A percentile compares a stretch with the other conserved stretches of the same genome.
phyloP scores from a whole-genome alignment of 2,888 invertebrate species.

The Trichopoda pennipes region DNA sequence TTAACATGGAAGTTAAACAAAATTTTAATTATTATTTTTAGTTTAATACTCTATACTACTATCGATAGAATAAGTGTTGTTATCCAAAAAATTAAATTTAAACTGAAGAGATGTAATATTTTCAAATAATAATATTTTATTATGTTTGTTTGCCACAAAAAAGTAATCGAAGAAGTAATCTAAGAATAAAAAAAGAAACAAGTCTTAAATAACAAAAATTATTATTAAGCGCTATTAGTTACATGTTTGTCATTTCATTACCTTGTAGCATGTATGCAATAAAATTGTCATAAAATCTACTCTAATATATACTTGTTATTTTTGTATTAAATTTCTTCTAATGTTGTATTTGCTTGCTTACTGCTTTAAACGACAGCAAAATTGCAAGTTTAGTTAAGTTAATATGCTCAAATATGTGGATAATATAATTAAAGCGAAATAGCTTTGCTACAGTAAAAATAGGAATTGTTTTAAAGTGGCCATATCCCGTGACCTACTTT shows the following conservation, averaged over 20 bases:
- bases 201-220: conserved; percentile 16
- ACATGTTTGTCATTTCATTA: conserved; percentile 6
- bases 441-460: no score
- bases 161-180: conserved; percentile 26
- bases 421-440: no score
- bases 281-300: conserved; percentile 34
- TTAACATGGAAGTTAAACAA: no score
- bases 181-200: background rate
- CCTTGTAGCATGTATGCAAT: conserved; percentile 33
- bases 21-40: no score
- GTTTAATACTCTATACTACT: no score
- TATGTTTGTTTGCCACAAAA: conserved; percentile 48
- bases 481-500: no score
- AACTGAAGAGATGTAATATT: no score
- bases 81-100: no score
- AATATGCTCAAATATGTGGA: no score
- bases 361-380: background rate
- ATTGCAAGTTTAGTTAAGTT: no score
- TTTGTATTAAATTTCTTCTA: conserved; percentile 11
- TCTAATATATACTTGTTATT: background rate
- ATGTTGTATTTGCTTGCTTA: background rate
- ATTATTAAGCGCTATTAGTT: background rate
- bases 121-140: conserved; percentile 58
- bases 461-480: no score
- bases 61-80: background rate